A percentile compares a stretch with the other conserved stretches of the same genome.
Evolutionary conservation across 2,797 vertebrate genomes (phyloP).

Genomic region (Coccyzus lansbergi): DNA sequence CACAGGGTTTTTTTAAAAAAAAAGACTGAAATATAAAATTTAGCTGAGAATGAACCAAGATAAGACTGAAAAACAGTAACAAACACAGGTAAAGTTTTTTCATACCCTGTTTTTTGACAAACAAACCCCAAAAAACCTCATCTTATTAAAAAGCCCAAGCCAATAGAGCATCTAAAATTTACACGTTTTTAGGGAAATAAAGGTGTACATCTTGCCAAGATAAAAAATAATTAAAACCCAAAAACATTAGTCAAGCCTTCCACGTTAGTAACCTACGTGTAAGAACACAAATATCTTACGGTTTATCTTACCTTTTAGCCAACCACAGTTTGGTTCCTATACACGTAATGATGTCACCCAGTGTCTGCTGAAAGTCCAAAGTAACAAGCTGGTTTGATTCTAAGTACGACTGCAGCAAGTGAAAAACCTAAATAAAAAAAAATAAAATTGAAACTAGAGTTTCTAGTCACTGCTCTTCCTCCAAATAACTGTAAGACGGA

Average conservation of each 20-base stretch:
- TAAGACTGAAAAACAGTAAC: background rate
- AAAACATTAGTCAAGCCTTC: background rate
- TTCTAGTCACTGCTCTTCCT: conserved; percentile 41
- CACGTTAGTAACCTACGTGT: background rate
- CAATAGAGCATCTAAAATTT: background rate
- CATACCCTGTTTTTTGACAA: background rate
- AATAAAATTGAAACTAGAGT: conserved; percentile 2
- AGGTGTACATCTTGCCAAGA: background rate
- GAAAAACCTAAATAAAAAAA: conserved; percentile 83
- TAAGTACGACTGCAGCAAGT: conserved; percentile 89
- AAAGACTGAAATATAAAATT: background rate
- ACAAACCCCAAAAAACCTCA: no score
- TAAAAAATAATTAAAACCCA: background rate
- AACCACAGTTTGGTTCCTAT: conserved; percentile 88
- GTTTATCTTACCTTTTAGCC: conserved; percentile 86
- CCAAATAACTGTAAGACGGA: conserved; percentile 21
- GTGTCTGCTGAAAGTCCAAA: conserved; percentile 75
- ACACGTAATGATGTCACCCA: conserved; percentile 77
- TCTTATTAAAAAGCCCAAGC: background rate
- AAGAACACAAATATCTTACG: background rate
- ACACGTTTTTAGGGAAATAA: background rate
- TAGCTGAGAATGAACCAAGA: background rate
- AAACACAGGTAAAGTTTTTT: background rate
- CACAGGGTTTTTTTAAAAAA: background rate
- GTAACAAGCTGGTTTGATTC: conserved; percentile 83